Evolutionary conservation across 2,113 vertebrate species (phyloP), one percentile per base, ranked within the genome.

Genomic region (Indicator maculatus): DNA sequence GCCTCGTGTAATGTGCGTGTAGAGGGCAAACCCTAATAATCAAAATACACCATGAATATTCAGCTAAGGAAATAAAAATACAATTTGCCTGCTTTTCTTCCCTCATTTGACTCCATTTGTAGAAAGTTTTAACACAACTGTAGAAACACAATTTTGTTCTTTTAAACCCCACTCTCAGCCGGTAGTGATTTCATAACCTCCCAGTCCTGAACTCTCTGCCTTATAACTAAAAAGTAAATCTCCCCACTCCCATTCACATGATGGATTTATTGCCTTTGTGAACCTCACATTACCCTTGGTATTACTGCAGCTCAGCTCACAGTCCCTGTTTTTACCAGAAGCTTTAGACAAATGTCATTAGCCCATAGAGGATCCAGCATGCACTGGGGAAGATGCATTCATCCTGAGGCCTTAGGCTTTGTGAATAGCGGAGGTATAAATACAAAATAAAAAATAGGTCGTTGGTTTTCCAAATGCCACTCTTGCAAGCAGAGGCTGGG

Each of bases 241-340:
- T 83, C 28, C 26, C 24, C 33, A 5, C 10, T 85, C 4, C 55
- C 9, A 0, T 66, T 39, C 73, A 9, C 11, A 5, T 2, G 55
- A 21, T 52, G 89, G 81, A 91, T 95, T 94, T 83, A 79, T 89
- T 89, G 74, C 81, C 71, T 39, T 31, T 16, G 41, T 86, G 90
- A 73, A 55, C 30, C 74, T 64, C 2, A 0, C 14, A 0, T 75
- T 89, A 47, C 85, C 83, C 69, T 60, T 14, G 33, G 86, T 74
- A 59, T 85, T 82, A 36, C 26, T 71, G 66, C 71, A 31, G 81
- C 72, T 83, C 78, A 45, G 91, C 79, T 71, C n/a, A 0, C 2
- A 31, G 38, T 28, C 67, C 87, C 36, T 7, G n/a, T 80, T 80
- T 18, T 41, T 69, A 53, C 33, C 82, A 50, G 67, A n/a, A 88